Conservation (phyloP, 2,888 invertebrate species). For the Pristionchus arcanus region DNA sequence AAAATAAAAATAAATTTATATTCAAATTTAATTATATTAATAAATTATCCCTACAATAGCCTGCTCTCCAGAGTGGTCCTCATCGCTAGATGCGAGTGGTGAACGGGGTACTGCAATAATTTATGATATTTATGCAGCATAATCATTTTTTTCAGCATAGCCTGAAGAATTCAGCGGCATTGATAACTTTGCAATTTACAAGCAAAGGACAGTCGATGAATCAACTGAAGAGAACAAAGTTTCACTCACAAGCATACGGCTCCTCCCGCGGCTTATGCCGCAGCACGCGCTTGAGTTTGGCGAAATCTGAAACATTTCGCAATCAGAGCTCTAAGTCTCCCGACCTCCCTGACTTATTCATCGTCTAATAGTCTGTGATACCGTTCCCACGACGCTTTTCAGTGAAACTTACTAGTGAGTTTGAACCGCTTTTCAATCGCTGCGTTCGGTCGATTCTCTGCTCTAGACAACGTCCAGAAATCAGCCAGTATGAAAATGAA, state of each 20-base stretch:
- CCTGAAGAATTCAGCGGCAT: too few relatives aligned
- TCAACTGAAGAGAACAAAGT: background rate
- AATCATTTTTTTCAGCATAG: too few relatives aligned
- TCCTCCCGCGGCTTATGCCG: background rate
- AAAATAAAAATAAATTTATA: too few relatives aligned
- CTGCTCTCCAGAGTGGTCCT: background rate
- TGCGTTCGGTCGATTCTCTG: background rate
- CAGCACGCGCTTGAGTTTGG: constrained; percentile 4
- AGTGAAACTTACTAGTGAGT: background rate
- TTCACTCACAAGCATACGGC: background rate
- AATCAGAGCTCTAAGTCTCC: too few relatives aligned
- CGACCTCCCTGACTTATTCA: too few relatives aligned
- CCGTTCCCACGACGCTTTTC: too few relatives aligned
- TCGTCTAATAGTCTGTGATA: too few relatives aligned
- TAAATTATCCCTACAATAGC: background rate
- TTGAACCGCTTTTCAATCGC: constrained; percentile 12
- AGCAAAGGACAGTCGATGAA: too few relatives aligned
- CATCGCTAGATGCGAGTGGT: background rate
- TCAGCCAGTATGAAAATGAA: background rate
- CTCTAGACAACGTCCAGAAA: background rate
- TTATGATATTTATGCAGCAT: background rate
- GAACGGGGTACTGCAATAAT: background rate
- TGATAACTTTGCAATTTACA: too few relatives aligned
- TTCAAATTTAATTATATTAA: background rate
- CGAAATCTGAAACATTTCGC: background rate